Evolutionary conservation across 2,888 invertebrate species (phyloP).

Genomic region (Brenthis daphne): DNA sequence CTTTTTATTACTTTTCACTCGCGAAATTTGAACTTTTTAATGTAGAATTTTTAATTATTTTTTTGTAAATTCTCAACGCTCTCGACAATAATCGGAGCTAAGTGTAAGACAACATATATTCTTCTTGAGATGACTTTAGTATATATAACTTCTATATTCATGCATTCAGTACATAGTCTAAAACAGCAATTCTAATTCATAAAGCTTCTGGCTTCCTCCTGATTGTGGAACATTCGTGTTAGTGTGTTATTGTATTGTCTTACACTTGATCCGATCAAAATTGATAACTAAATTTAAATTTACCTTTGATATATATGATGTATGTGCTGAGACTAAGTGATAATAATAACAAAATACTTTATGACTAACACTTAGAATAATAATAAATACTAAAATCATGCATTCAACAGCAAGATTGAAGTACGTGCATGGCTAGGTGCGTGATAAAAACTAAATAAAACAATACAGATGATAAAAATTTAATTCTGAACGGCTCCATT

Average conservation of each 20-base stretch:
- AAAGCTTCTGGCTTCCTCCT: constrained; percentile 56
- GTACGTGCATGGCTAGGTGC: constrained; percentile 81
- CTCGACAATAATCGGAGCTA: constrained; percentile 76
- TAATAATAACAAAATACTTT: constrained; percentile 52
- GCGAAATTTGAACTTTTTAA: constrained; percentile 38
- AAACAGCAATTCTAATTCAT: constrained; percentile 56
- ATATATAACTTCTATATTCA: constrained; percentile 43
- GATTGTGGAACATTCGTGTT: constrained; percentile 13
- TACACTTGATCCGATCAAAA: constrained; percentile 72
- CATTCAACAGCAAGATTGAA: constrained; percentile 78
- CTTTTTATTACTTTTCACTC: constrained; percentile 36
- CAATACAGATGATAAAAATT: constrained; percentile 49
- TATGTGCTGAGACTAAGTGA: constrained; percentile 80
- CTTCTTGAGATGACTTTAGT: constrained; percentile 35
- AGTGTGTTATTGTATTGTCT: constrained; percentile 53
- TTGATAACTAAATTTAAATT: constrained; percentile 57
- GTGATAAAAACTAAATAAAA: constrained; percentile 75
- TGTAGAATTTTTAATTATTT: constrained; percentile 30
- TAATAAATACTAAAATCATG: constrained; percentile 71
- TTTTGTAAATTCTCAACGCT: constrained; percentile 81
- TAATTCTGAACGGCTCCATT: constrained; percentile 56
- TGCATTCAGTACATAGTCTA: constrained; percentile 52
- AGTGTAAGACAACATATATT: constrained; percentile 70
- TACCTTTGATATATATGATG: constrained; percentile 74
- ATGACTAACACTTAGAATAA: constrained; percentile 74